A percentile compares a stretch with the other conserved stretches of the same genome.
These are phyloP conservation scores for Chloebia gouldiae DNA, from an alignment of 2,113 vertebrate species.

Conservation along the genomic window DNA sequence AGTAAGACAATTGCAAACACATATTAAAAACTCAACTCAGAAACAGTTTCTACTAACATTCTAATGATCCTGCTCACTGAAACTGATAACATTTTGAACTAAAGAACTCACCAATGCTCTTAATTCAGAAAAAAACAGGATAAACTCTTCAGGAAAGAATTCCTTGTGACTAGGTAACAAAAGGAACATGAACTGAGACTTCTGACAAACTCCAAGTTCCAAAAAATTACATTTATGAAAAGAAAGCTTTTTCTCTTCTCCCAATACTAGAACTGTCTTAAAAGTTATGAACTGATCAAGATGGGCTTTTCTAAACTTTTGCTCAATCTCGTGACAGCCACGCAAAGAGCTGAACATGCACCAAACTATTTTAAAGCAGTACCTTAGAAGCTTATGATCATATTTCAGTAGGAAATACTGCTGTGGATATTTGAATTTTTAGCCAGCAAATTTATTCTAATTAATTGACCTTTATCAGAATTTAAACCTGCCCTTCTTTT, in stretches of 20 bases:
- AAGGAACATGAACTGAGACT: neutral
- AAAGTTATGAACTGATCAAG: neutral
- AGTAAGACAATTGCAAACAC: neutral
- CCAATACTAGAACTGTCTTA: neutral
- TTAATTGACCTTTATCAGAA: neutral
- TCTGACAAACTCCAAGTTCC: neutral
- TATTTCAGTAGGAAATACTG: neutral
- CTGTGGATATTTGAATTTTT: neutral
- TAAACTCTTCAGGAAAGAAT: neutral
- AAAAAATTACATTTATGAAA: neutral
- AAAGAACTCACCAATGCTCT: neutral
- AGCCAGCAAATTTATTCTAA: neutral
- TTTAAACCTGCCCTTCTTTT: neutral
- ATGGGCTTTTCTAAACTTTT: neutral
- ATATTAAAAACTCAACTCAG: neutral
- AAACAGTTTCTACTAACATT: neutral
- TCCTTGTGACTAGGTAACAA: neutral
- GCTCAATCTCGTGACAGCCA: neutral
- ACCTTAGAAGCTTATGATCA: neutral
- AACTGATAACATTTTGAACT: neutral
- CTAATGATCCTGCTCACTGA: neutral
- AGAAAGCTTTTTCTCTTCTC: neutral
- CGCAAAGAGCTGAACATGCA: accelerated
- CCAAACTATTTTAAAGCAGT: neutral
- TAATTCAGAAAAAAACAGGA: neutral